These are phyloP conservation scores for Gonatopus flavifemur DNA, from an alignment of 1,140 invertebrate genomes.

Conservation along the genomic window DNA sequence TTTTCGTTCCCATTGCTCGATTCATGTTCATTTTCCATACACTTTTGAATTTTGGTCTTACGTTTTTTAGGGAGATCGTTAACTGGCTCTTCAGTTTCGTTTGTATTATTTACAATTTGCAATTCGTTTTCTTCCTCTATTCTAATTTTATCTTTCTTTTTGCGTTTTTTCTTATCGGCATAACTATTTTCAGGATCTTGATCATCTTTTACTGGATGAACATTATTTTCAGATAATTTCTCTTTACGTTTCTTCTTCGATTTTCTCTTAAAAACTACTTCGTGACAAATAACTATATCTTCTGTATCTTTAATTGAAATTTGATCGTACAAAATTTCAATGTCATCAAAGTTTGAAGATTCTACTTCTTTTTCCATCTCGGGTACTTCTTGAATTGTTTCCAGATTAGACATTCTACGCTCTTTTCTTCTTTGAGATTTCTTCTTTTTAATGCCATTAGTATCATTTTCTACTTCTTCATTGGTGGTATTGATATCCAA, in stretches of 20 bases:
- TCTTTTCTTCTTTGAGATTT: conserved; percentile 29
- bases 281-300: too few relatives aligned
- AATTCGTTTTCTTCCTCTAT: conserved; percentile 16
- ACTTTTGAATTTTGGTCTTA: too few relatives aligned
- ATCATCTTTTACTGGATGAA: background rate
- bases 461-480: conserved; percentile 41
- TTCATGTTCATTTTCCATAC: conserved; percentile 12
- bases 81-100: too few relatives aligned
- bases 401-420: conserved; percentile 29
- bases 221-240: conserved; percentile 2
- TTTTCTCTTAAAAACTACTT: too few relatives aligned
- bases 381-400: conserved; percentile 43
- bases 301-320: background rate
- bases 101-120: background rate
- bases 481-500: conserved; percentile 31
- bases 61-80: too few relatives aligned
- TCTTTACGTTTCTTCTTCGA: background rate
- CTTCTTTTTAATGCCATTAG: conserved; percentile 37
- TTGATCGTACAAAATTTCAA: background rate
- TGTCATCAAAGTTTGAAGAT: conserved; percentile 4
- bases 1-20: background rate
- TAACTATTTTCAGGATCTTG: background rate
- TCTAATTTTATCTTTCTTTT: conserved; percentile 7
- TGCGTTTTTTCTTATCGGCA: background rate
- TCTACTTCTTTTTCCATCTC: conserved; percentile 34